These are phyloP conservation scores for Drosophila funebris DNA, from an alignment of 1,140 invertebrate species.

Conservation along the genomic window DNA sequence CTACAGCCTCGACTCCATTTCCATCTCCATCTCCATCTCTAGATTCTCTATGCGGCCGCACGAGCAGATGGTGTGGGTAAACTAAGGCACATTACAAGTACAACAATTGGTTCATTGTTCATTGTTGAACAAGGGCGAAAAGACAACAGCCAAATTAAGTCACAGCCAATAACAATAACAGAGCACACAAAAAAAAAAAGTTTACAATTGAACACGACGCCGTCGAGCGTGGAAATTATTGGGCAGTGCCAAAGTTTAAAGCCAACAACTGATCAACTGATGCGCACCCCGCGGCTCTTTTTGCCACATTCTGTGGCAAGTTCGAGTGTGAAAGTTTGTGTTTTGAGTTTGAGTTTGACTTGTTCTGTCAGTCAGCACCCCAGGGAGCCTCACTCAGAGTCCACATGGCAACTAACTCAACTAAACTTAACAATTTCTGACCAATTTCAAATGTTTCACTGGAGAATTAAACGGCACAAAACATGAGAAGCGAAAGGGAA, in stretches of 20 bases:
- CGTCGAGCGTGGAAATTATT: constrained; percentile 77
- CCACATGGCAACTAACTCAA: constrained; percentile 22
- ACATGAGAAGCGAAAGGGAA: background rate
- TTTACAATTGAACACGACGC: constrained; percentile 76
- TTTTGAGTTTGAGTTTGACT: constrained; percentile 59
- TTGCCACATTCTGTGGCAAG: constrained; percentile 41
- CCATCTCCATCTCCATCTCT: background rate
- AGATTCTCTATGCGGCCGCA: constrained; percentile 44
- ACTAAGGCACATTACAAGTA: constrained; percentile 67
- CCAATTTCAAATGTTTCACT: constrained; percentile 24
- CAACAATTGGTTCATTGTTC: constrained; percentile 21
- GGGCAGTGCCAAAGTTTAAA: constrained; percentile 67
- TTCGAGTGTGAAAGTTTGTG: constrained; percentile 37
- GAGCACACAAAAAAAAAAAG: constrained; percentile 39
- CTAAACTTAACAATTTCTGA: constrained; percentile 38
- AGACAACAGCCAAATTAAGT: constrained; percentile 47
- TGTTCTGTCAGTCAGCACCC: constrained; percentile 42
- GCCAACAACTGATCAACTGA: constrained; percentile 67
- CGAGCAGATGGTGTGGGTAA: constrained; percentile 80
- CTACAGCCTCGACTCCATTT: constrained; percentile 10
- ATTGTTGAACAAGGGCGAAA: constrained; percentile 13
- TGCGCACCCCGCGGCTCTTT: constrained; percentile 44
- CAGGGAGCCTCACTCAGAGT: constrained; percentile 30
- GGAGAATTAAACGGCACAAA: background rate
- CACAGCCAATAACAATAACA: constrained; percentile 38